Conservation (phyloP, 2,888 invertebrate species). For the Tipula lateralis region DNA sequence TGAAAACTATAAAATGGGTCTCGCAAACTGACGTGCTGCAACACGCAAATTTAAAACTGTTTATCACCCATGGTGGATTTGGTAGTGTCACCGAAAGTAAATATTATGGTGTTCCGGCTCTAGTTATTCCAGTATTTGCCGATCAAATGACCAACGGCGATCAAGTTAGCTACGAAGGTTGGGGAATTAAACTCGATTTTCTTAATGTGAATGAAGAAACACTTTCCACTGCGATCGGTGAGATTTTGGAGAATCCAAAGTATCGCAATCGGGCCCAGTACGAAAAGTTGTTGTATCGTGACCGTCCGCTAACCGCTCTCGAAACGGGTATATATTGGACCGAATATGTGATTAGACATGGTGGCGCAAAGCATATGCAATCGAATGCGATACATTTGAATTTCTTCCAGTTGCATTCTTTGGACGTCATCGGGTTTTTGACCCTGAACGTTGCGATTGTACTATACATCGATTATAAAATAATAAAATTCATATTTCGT, state of each 20-base stretch:
- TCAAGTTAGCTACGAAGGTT: background rate
- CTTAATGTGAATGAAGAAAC: background rate
- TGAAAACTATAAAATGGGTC: conserved; percentile 48
- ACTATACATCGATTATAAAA: background rate
- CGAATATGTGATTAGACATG: background rate
- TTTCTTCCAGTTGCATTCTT: conserved; percentile 37
- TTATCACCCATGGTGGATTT: conserved; percentile 53
- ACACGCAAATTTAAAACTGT: conserved; percentile 58
- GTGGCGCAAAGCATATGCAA: background rate
- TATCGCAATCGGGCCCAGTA: background rate
- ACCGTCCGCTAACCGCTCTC: background rate
- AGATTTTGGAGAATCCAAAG: background rate
- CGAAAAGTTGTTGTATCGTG: background rate
- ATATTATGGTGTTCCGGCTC: background rate
- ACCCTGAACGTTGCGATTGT: background rate
- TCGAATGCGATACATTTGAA: background rate
- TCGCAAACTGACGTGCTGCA: conserved; percentile 60
- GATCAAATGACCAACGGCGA: background rate
- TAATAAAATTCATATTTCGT: background rate
- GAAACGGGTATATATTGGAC: background rate
- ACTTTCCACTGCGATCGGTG: background rate
- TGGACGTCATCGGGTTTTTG: conserved; percentile 43
- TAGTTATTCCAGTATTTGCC: background rate
- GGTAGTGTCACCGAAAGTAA: conserved; percentile 56
- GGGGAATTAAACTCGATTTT: background rate